These are phyloP conservation scores for Aphelinus atriplicis DNA, from an alignment of 1,140 invertebrate genomes.

Conservation along the genomic window DNA sequence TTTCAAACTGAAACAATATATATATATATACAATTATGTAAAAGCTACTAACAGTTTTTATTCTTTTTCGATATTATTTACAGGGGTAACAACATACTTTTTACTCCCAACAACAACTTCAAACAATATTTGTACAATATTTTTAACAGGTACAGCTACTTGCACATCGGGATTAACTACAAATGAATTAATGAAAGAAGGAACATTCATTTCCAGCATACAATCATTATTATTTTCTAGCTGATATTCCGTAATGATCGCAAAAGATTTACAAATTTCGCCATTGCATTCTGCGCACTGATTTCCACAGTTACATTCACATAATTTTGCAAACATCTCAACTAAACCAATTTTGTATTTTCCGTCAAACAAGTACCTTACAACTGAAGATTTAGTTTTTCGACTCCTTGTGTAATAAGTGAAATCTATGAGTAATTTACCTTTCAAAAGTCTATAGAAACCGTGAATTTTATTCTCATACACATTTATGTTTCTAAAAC, in stretches of 20 bases:
- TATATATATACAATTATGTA: too few species aligned
- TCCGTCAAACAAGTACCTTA: neutral
- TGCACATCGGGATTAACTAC: neutral
- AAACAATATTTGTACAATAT: neutral
- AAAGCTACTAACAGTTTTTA: too few species aligned
- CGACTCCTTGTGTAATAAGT: neutral
- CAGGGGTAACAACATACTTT: too few species aligned
- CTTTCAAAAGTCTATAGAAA: neutral
- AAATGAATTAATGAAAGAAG: neutral
- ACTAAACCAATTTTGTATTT: neutral
- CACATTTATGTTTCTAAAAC: neutral
- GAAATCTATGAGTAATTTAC: neutral
- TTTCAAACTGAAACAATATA: too few species aligned
- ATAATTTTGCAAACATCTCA: constrained; percentile 14
- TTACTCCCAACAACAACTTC: neutral
- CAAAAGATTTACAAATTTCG: neutral
- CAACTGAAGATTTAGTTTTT: constrained; percentile 3
- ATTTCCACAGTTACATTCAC: neutral
- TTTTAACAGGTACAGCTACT: neutral
- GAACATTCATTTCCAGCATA: neutral
- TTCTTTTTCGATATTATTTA: constrained; percentile 12
- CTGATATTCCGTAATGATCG: neutral
- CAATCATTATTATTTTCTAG: neutral
- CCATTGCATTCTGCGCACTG: neutral
- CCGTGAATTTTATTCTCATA: neutral